Evolutionary conservation across 2,888 invertebrate genomes (phyloP).

Genomic region (Odontomyia ornata): DNA sequence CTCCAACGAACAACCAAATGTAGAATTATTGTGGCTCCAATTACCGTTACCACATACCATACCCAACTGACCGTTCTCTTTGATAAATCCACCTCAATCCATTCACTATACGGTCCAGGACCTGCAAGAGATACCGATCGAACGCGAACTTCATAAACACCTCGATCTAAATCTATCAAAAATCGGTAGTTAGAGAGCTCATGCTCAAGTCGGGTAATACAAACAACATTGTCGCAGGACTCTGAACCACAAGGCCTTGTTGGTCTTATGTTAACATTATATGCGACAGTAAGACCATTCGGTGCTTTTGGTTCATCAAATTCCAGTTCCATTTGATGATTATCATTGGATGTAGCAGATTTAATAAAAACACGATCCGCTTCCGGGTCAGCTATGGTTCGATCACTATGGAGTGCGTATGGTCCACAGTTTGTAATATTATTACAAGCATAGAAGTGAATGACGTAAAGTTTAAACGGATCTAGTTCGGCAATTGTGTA

Average conservation of each 20-base stretch:
- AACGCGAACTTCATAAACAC: conserved; percentile 67
- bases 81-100: conserved; percentile 36
- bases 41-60: conserved; percentile 26
- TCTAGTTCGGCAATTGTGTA: conserved; percentile 63
- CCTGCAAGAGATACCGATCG: conserved; percentile 71
- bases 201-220: conserved; percentile 64
- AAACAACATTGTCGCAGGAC: conserved; percentile 61
- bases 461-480: conserved; percentile 69
- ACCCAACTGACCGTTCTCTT: conserved; percentile 15
- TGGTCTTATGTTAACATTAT: conserved; percentile 65
- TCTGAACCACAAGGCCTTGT: background rate
- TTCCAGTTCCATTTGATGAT: conserved; percentile 55
- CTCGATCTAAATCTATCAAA: conserved; percentile 3
- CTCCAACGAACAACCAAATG: conserved; percentile 1
- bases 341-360: conserved; percentile 48
- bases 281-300: conserved; percentile 73
- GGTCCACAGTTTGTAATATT: conserved; percentile 65
- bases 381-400: conserved; percentile 63
- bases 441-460: conserved; percentile 71
- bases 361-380: conserved; percentile 64
- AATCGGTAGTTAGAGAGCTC: conserved; percentile 53
- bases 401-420: conserved; percentile 62
- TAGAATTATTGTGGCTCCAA: background rate
- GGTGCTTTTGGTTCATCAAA: conserved; percentile 73
- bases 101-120: conserved; percentile 61